Percentiles rank a stretch among this genome's conserved stretches.
Conservation (phyloP, 2,888 invertebrate species). For the Synergus gifuensis region DNA sequence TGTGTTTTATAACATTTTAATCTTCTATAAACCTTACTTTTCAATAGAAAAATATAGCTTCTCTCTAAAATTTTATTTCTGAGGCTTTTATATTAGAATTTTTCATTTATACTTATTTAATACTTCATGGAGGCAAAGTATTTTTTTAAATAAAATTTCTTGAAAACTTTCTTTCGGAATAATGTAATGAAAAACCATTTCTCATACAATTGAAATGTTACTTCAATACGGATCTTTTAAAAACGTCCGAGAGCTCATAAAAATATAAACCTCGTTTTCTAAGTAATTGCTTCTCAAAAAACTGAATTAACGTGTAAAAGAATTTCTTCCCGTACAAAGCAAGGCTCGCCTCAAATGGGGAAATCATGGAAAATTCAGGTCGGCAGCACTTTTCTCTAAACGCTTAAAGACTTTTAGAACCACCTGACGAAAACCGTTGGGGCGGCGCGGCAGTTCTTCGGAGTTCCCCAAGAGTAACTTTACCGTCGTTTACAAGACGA, state of each 20-base stretch:
- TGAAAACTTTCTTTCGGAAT: not conserved
- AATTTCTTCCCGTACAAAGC: constrained; percentile 17
- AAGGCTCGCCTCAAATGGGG: constrained; percentile 24
- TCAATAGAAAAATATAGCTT: no score
- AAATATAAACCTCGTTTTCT: constrained; percentile 27
- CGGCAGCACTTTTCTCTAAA: constrained; percentile 27
- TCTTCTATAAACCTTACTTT: not conserved
- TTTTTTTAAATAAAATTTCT: not conserved
- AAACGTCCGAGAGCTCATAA: not conserved
- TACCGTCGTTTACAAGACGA: constrained; percentile 16
- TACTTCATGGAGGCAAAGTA: not conserved
- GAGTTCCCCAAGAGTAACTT: constrained; percentile 22
- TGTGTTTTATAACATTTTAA: not conserved
- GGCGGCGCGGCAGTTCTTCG: constrained; percentile 4
- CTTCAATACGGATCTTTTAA: not conserved
- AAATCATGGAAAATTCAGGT: constrained; percentile 32
- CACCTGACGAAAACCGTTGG: constrained; percentile 30
- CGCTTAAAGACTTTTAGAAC: constrained; percentile 20
- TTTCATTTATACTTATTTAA: not conserved
- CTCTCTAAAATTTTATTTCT: no score
- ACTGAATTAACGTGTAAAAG: constrained; percentile 23
- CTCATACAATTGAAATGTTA: not conserved
- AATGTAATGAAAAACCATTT: not conserved
- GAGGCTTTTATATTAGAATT: not conserved
- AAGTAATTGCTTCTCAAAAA: constrained; percentile 39